Evolutionary conservation across 37 sponge, comb jelly and placozoan genomes (phyloP).

Genomic region (Halichondria panicea): DNA sequence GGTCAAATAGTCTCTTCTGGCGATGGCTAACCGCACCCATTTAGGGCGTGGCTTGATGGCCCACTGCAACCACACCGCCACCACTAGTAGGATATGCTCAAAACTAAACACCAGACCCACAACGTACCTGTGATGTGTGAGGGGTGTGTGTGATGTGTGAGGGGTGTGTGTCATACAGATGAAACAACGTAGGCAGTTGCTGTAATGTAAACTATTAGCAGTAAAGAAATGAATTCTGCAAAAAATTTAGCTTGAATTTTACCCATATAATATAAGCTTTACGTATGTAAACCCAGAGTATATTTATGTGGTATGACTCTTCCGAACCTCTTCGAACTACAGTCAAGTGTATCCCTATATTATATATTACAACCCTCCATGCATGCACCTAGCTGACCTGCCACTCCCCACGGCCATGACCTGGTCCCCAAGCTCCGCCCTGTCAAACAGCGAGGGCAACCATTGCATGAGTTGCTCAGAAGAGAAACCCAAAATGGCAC

Average conservation of each 20-base stretch:
- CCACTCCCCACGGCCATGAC: constrained; percentile 59
- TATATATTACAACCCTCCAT: background rate
- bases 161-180: background rate
- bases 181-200: too few species aligned
- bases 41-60: constrained; percentile 40
- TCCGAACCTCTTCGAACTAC: too few species aligned
- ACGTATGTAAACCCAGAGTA: too few species aligned
- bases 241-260: background rate
- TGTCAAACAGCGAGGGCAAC: constrained; percentile 57
- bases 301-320: too few species aligned
- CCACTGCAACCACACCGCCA: constrained; percentile 49
- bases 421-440: constrained; percentile 44
- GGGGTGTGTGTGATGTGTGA: background rate
- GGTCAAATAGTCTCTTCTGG: constrained; percentile 33
- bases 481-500: constrained; percentile 78
- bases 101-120: constrained; percentile 52
- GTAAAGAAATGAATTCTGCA: too few species aligned
- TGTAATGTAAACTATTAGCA: too few species aligned
- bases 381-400: constrained; percentile 30
- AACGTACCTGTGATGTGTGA: constrained; percentile 42
- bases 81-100: constrained; percentile 68
- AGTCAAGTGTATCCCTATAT: background rate
- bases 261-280: background rate
- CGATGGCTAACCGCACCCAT: constrained; percentile 55
- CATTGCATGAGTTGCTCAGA: constrained; percentile 87